Conservation (phyloP, 53 echinoderm and acorn worm species). For the Hippasteria phrygiana region DNA sequence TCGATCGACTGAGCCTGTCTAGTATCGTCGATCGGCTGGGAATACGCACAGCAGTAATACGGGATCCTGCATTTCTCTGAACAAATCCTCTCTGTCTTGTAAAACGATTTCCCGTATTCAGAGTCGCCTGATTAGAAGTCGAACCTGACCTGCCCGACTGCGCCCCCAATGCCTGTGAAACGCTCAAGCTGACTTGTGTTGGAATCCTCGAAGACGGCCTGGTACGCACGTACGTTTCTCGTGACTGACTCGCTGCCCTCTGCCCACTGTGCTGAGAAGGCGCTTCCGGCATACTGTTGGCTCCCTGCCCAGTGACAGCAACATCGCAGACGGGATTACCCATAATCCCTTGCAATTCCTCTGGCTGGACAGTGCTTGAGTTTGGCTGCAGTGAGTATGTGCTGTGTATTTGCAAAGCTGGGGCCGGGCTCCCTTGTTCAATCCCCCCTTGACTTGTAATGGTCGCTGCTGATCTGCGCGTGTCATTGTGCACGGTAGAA, state of each 20-base stretch:
- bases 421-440: background rate
- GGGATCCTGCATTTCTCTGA: background rate
- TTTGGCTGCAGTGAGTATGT: conserved; percentile 32
- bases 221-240: background rate
- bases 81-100: background rate
- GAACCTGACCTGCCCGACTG: background rate
- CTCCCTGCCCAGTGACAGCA: background rate
- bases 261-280: conserved; percentile 6
- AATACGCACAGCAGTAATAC: background rate
- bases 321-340: background rate
- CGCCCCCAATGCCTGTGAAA: background rate
- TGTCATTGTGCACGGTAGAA: background rate
- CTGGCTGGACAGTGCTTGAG: background rate
- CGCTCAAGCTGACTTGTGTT: background rate
- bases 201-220: background rate
- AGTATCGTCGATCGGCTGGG: background rate
- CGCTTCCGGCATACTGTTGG: background rate
- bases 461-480: background rate
- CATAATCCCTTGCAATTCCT: background rate
- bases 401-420: conserved; percentile 32
- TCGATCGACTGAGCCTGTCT: background rate
- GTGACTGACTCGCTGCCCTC: background rate
- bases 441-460: background rate
- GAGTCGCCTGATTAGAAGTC: background rate
- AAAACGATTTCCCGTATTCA: background rate